Base-by-base conservation (phyloP, 2,888 invertebrate genomes). In the Neoitamus cyanurus region DNA sequence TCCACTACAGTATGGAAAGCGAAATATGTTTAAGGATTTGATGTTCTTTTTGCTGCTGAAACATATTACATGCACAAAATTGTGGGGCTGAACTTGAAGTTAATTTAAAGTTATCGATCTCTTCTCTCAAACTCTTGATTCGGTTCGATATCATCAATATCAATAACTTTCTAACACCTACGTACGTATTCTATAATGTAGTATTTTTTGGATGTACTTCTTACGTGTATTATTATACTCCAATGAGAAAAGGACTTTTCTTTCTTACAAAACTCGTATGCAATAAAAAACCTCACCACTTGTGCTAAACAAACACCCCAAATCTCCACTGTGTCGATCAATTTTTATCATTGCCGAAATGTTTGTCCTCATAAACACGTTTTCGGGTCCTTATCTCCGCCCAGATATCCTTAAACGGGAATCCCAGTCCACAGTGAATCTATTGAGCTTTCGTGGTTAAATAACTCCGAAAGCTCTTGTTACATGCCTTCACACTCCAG, bases 361-460 rank as follows among this genome's bases (percentile, higher is more conserved):
- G 42, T 77, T 77, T 46, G 25, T 28, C 34, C 37, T 25, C 77
- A 46, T 77, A 46, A 46, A 46, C 77, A 46, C 34, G 46, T 77
- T 77, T 77, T 77, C 15, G 37, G 42, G 20, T 77, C 28, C 77
- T 77, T 77, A 77, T 77, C 77, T 13, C 13, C 4, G 2, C 25
- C 30, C 13, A 20, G 77, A 46, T 46, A 46, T 6, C 46, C 25
- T 30, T 28, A 77, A 46, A n/a, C 34, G 28, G 25, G 13, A 58
- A 46, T 77, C 37, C 20, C 37, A 15, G 20, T 77, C 46, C 46
- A 75, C 25, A 36, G 37, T 36, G 77, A 77, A 77, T 77, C 77
- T 77, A 77, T 42, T 20, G 77, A 77, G 42, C 77, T 77, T 77
- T 77, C 37, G 77, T 77, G 77, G 77, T 42, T 77, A 77, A 77